Conservation (phyloP, 2,113 vertebrate species). For the Petaurus breviceps region DNA sequence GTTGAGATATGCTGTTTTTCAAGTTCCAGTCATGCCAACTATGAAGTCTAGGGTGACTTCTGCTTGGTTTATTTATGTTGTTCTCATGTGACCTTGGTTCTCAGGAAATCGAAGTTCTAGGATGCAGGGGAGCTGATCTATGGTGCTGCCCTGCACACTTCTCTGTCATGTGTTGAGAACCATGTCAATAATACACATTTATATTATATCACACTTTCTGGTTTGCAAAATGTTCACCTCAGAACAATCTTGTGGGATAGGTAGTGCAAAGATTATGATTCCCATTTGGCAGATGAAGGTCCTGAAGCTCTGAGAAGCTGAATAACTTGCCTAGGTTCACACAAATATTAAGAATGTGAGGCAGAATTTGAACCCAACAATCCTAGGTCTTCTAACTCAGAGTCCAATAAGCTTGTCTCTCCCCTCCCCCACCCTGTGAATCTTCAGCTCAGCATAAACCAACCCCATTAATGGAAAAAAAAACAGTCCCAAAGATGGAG, state of each 20-base stretch:
- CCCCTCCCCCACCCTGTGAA: neutral
- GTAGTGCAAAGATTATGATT: neutral
- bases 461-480: neutral
- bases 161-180: neutral
- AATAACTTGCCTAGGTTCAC: neutral
- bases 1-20: neutral
- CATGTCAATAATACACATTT: neutral
- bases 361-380: neutral
- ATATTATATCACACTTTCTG: neutral
- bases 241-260: neutral
- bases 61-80: neutral
- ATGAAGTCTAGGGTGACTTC: neutral
- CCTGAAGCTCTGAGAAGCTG: neutral
- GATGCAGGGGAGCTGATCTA: neutral
- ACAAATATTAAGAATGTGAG: neutral
- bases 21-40: neutral
- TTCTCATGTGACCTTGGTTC: neutral
- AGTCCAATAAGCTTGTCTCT: neutral
- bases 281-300: neutral
- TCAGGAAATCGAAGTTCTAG: fast-evolving
- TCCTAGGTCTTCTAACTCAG: neutral
- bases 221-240: neutral
- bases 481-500: neutral
- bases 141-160: neutral
- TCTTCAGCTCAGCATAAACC: neutral